Conservation (phyloP, 2,797 vertebrate species). For the Aulostomus chinensis region DNA sequence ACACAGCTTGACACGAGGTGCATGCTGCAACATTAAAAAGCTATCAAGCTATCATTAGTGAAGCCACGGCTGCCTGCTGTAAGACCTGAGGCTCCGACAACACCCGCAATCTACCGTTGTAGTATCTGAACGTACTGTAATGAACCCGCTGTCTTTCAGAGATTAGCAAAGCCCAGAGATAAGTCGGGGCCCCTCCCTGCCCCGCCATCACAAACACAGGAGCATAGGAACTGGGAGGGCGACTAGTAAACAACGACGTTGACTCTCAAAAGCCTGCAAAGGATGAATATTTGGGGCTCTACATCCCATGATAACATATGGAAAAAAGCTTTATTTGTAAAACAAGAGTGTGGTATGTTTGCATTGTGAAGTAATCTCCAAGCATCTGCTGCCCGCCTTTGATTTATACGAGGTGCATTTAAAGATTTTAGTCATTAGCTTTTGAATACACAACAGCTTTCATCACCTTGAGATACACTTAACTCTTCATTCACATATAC, state of each 20-base stretch:
- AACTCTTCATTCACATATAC: no score
- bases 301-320: constrained; percentile 21
- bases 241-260: constrained; percentile 24
- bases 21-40: constrained; percentile 67
- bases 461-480: not conserved
- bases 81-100: constrained; percentile 45
- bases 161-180: constrained; percentile 57
- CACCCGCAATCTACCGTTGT: constrained; percentile 39
- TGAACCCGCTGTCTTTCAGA: constrained; percentile 53
- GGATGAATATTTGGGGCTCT: constrained; percentile 51
- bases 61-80: constrained; percentile 42
- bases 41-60: constrained; percentile 70
- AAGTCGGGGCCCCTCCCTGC: constrained; percentile 23
- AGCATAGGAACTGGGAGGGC: constrained; percentile 7
- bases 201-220: constrained; percentile 15
- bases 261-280: constrained; percentile 3
- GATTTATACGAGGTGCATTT: constrained; percentile 22
- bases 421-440: constrained; percentile 4
- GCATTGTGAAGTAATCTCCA: constrained; percentile 25
- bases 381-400: constrained; percentile 19
- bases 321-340: constrained; percentile 39
- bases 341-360: constrained; percentile 7
- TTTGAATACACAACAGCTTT: constrained; percentile 9
- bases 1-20: constrained; percentile 44
- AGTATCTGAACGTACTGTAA: constrained; percentile 48